Percentiles rank a stretch among this genome's conserved stretches.
phyloP scores from a whole-genome alignment of 2,797 vertebrate species.

The Astyanax mexicanus region DNA sequence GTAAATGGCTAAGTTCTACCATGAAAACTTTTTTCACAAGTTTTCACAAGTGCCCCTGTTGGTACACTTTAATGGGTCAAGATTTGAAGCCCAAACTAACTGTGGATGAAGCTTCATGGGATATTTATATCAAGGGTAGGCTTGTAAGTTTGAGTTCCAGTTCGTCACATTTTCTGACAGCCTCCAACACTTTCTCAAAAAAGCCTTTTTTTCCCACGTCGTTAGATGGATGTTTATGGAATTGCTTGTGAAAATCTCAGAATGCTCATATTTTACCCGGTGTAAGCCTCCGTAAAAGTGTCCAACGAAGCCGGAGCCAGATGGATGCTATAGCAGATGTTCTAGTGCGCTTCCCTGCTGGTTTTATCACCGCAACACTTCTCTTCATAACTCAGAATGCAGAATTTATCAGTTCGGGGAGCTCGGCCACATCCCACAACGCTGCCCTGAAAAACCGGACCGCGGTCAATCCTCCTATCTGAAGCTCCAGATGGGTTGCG shows the following conservation, averaged over 20 bases:
- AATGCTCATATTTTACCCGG: conserved; percentile 10
- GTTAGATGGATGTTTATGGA: conserved; percentile 21
- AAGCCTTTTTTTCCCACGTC: background rate
- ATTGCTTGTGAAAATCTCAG: conserved; percentile 20
- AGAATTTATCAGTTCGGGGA: conserved; percentile 29
- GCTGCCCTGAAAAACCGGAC: conserved; percentile 10
- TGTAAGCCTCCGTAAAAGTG: conserved; percentile 9
- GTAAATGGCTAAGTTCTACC: background rate
- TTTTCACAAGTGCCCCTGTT: background rate
- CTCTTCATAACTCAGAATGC: conserved; percentile 20
- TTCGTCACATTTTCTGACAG: background rate
- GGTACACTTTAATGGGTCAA: background rate
- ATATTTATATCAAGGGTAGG: background rate
- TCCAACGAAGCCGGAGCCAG: conserved; percentile 30
- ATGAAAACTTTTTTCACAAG: no score
- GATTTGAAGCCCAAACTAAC: background rate
- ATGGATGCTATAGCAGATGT: conserved; percentile 40
- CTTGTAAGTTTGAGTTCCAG: no score
- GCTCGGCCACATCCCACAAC: background rate
- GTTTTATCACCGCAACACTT: conserved; percentile 27
- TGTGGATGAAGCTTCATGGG: background rate
- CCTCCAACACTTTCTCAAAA: background rate
- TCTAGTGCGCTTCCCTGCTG: conserved; percentile 38
- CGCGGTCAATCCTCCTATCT: conserved; percentile 39
- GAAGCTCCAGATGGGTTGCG: conserved; percentile 25